Evolutionary conservation across 2,797 vertebrate species (phyloP), one percentile per base, ranked within the genome.

Genomic region (Vultur gryphus): DNA sequence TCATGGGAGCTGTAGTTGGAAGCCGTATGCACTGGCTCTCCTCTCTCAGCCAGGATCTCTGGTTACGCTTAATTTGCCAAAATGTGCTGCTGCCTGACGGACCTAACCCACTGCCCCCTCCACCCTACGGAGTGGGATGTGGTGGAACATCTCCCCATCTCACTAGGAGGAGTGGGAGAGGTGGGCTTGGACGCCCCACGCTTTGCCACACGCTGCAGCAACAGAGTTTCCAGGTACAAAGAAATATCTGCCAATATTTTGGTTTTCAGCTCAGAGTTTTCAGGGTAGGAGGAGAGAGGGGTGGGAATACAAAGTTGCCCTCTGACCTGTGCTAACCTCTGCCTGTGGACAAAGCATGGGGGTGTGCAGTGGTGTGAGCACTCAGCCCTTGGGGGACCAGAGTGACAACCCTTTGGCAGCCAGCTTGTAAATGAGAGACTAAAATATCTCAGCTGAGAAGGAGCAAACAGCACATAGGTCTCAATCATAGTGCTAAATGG

Each of bases 351-450:
- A 77, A 84, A 87, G 16, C 20, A 5, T 0, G 0, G 4, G 1
- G 17, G 1, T 1, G 2, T 17, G 33, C 0, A 0, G 16, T 35
- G 26, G 10, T 48, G 19, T 39, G 35, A 66, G 14, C 0, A 1
- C 31, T 64, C 39, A 80, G 7, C 7, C 16, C 19, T 3, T 28
- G 16, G 6, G 8, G 16, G n/a, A 64, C 19, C 49, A 26, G 26
- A 19, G 10, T 28, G n/a, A 33, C 37, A 82, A 28, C 6, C 1
- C 14, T 24, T 11, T 65, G 11, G 31, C 46, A 89, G 17, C 7
- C n/a, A 43, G 14, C 11, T 65, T 1, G 1, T 12, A 69, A 48
- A 58, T 0, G 0, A 58, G 11, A 79, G 24, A 52, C 35, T 59
- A 13, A 67, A 67, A 21, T 83, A 54, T 37, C 28, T 69, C 15